Base-by-base conservation (phyloP, 1,140 invertebrate species). In the Argopecten irradians region DNA sequence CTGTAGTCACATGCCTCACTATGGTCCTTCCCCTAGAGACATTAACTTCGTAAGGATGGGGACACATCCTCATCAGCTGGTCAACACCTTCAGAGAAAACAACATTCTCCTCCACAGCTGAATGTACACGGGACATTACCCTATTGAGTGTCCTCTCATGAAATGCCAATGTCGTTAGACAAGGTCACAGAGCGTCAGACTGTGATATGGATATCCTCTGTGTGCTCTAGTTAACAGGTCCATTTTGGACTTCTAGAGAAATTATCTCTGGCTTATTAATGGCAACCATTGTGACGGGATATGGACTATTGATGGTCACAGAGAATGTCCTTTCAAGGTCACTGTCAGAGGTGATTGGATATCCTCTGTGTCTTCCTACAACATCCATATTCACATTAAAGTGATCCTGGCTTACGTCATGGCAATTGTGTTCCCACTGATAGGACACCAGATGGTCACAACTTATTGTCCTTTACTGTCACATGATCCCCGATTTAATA, bases 61-160 rank as follows among this genome's bases (percentile, higher is more conserved):
- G 55, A 71, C n/a, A 28, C 5, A n/a, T 71, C 55, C 14, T n/a
- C 13, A 28, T 71, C 19, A n/a, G n/a, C 55, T 16, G 82, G 41
- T 32, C 83, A n/a, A n/a, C n/a, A n/a, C 83, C 28, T 87, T 55
- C 34, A 90, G 36, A 28, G 87, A 88, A 83, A 87, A 85, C 8
- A 90, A 36, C 89, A 87, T 88, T 16, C 86, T 84, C 36, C 88
- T 90, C n/a, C n/a, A n/a, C n/a, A 32, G 88, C 89, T 46, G 88
- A 88, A 43, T 90, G 87, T 85, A 88, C 87, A 9, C 89, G 41
- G 34, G 89, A 90, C 85, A 90, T 90, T 82, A 82, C 89, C 39
- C 86, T 90, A 71, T 43, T 86, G 32, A 71, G 28, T n/a, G n/a
- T n/a, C n/a, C 2, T 88, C 84, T 86, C 34, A 86, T n/a, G 71